These are phyloP conservation scores for Saturnia pavonia DNA, from an alignment of 2,888 invertebrate species.

Conservation along the genomic window DNA sequence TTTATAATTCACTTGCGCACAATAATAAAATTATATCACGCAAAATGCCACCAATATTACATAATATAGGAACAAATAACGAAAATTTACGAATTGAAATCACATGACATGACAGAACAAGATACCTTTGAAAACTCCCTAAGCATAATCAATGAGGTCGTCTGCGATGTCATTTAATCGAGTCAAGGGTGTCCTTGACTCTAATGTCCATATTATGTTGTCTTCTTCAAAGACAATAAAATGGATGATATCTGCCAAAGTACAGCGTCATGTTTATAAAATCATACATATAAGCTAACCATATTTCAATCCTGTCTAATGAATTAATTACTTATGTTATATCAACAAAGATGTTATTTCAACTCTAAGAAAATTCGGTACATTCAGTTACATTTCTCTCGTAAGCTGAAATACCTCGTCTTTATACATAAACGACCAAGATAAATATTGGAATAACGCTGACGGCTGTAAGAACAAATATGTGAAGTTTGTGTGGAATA, in stretches of 20 bases:
- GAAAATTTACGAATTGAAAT: too few species aligned
- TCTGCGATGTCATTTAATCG: too few species aligned
- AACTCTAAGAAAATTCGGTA: constrained; percentile 10
- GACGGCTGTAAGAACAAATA: constrained; percentile 11
- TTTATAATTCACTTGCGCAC: too few species aligned
- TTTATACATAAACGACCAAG: background rate
- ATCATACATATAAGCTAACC: background rate
- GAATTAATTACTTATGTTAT: background rate
- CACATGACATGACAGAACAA: too few species aligned
- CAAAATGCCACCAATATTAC: too few species aligned
- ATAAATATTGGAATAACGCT: constrained; percentile 9
- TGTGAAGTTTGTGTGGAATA: constrained; percentile 2
- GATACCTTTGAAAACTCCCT: too few species aligned
- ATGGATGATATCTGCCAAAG: background rate
- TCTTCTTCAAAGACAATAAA: background rate
- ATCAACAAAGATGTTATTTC: constrained; percentile 6
- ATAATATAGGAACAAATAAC: too few species aligned
- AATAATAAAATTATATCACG: too few species aligned
- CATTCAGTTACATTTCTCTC: constrained; percentile 5
- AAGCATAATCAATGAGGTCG: too few species aligned
- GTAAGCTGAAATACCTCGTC: background rate
- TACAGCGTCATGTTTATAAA: background rate
- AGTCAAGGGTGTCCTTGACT: too few species aligned
- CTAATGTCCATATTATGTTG: too few species aligned
- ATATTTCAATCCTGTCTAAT: background rate